Evolutionary conservation across 2,888 invertebrate species (phyloP).

Genomic region (Salticus scenicus): DNA sequence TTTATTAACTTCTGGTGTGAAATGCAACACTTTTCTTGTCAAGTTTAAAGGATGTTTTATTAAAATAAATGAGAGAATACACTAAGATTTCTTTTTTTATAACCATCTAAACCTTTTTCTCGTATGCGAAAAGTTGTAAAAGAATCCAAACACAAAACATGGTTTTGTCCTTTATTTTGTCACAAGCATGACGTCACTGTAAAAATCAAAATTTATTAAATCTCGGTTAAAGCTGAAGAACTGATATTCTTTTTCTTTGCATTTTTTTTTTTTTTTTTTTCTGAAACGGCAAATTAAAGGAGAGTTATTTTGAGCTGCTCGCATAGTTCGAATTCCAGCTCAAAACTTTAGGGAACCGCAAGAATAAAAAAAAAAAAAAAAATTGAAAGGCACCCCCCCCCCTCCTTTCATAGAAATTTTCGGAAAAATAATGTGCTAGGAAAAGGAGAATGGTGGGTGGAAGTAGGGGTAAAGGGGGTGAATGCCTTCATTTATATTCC

Average conservation of each 20-base stretch:
- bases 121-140: background rate
- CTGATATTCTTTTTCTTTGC: slow-evolving; percentile 53
- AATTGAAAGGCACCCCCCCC: background rate
- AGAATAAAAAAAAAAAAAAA: slow-evolving; percentile 47
- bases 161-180: slow-evolving; percentile 8
- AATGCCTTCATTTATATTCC: slow-evolving; percentile 68
- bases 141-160: slow-evolving; percentile 16
- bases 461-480: slow-evolving; percentile 18
- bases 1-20: too few species aligned
- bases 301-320: slow-evolving; percentile 63
- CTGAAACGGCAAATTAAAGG: slow-evolving; percentile 61
- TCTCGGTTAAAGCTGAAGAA: slow-evolving; percentile 62
- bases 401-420: slow-evolving; percentile 51
- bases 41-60: background rate
- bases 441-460: slow-evolving; percentile 28
- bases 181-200: slow-evolving; percentile 45
- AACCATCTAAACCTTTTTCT: background rate
- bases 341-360: slow-evolving; percentile 59
- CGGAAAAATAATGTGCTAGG: slow-evolving; percentile 58
- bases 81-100: background rate
- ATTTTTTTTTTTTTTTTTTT: background rate
- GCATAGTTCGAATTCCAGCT: slow-evolving; percentile 63
- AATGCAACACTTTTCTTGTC: too few species aligned
- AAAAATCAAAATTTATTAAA: slow-evolving; percentile 69
- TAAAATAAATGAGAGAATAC: background rate